Base-by-base conservation (phyloP, 2,113 vertebrate genomes). In the Glareola pratincola region DNA sequence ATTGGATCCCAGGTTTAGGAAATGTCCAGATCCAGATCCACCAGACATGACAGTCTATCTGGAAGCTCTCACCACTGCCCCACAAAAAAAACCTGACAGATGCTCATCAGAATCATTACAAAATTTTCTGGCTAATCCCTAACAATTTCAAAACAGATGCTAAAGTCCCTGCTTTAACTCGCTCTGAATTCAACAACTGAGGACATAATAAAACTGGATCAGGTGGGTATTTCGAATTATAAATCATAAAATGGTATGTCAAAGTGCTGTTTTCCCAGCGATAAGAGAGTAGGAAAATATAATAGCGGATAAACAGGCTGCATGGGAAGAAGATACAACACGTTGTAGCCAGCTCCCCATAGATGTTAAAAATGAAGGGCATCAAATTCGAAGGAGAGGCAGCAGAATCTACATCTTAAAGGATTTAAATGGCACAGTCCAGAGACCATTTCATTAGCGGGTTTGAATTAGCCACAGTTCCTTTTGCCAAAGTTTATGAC, bases 101-200 rank as follows among this genome's bases (percentile, higher is more conserved):
- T 78, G 92, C 83, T 92, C 73, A 41, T 89, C 66, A 74, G 51
- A 92, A 85, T 62, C 13, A 2, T 69, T 89, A 53, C 78, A 83
- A 91, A 90, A 67, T 81, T 84, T 94, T 69, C 87, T 91, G 87
- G 80, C 62, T 85, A 82, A 79, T 66, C 48, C 27, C 66, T 88
- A 50, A 67, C 32, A 81, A 92, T 90, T 87, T 94, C 83, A 63
- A 92, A 96, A 82, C 90, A 92, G 88, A 93, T 90, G 75, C 75
- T 84, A 34, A 80, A 94, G 71, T 81, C 54, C 67, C 85, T 64
- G 27, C 48, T 90, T 91, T 41, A 66, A 79, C 45, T 88, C 59
- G 45, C 27, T 48, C 64, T 81, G 90, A 80, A 83, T 89, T 69
- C 73, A 86, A 22, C 51, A 71, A 57, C 39, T 41, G 74, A 92